These are phyloP conservation scores for Sandelia bainsii DNA, from an alignment of 2,797 vertebrate genomes.

Conservation along the genomic window DNA sequence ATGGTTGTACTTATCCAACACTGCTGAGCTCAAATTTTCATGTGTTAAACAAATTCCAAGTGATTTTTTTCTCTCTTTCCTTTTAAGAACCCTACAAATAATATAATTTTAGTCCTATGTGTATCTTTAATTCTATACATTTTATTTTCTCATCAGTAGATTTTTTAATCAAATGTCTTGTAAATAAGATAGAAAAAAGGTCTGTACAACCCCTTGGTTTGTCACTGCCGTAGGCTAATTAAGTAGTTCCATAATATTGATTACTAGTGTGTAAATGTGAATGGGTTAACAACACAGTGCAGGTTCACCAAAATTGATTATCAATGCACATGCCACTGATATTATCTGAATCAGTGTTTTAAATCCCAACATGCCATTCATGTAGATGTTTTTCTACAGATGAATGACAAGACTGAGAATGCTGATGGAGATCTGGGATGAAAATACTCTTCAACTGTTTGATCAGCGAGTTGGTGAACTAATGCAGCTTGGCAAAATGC, in stretches of 20 bases:
- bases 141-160: background rate
- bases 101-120: background rate
- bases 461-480: conserved; percentile 35
- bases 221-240: conserved; percentile 26
- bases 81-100: background rate
- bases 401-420: conserved; percentile 18
- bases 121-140: background rate
- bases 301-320: conserved; percentile 75
- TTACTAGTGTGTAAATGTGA: conserved; percentile 44
- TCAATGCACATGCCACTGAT: conserved; percentile 51
- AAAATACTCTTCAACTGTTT: conserved; percentile 37
- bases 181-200: background rate
- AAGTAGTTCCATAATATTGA: conserved; percentile 65
- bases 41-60: conserved; percentile 33
- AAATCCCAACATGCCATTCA: conserved; percentile 29
- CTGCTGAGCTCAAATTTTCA: conserved; percentile 48
- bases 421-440: conserved; percentile 1
- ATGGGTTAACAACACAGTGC: conserved; percentile 46
- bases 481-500: conserved; percentile 40
- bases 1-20: conserved; percentile 50
- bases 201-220: background rate
- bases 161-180: background rate
- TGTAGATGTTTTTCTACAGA: conserved; percentile 29
- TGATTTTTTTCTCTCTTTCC: background rate
- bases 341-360: conserved; percentile 59